Percentiles rank a stretch among this genome's conserved stretches.
Conservation (phyloP, 2,888 invertebrate species). For the Plebejus anna region DNA sequence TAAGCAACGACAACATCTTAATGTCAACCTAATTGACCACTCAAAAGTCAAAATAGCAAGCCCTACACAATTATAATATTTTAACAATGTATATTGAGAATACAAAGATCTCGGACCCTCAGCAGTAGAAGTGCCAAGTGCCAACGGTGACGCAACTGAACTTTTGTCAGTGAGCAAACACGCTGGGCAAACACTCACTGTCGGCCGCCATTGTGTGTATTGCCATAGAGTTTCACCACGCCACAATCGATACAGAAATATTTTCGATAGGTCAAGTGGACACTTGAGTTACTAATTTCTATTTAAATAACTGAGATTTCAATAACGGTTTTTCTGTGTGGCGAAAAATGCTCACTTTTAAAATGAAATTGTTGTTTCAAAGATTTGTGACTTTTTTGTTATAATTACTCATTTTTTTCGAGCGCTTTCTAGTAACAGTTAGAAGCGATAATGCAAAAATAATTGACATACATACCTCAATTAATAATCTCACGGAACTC, state of each 20-base stretch:
- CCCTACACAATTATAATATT: background rate
- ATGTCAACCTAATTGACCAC: background rate
- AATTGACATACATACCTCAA: background rate
- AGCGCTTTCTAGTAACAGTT: background rate
- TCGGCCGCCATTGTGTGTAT: slow-evolving; percentile 62
- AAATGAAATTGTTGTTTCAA: background rate
- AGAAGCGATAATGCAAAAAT: background rate
- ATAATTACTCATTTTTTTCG: background rate
- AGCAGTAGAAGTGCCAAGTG: slow-evolving; percentile 31
- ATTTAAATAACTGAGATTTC: slow-evolving; percentile 25
- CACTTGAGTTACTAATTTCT: slow-evolving; percentile 11
- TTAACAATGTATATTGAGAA: background rate
- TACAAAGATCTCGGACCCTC: slow-evolving; percentile 20
- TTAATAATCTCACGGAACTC: slow-evolving; percentile 11
- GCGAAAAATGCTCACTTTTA: background rate
- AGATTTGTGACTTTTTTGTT: background rate
- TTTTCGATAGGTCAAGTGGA: slow-evolving; percentile 31
- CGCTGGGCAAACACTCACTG: slow-evolving; percentile 55
- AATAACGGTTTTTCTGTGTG: slow-evolving; percentile 14
- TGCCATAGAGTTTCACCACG: slow-evolving; percentile 31
- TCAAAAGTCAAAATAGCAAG: background rate
- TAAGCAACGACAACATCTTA: background rate
- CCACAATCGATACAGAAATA: slow-evolving; percentile 22
- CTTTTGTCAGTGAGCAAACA: slow-evolving; percentile 58
- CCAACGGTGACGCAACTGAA: slow-evolving; percentile 43